A percentile compares a stretch with the other conserved stretches of the same genome.
Evolutionary conservation across 2,888 invertebrate genomes (phyloP).

Genomic region (Leptopilina myrica): DNA sequence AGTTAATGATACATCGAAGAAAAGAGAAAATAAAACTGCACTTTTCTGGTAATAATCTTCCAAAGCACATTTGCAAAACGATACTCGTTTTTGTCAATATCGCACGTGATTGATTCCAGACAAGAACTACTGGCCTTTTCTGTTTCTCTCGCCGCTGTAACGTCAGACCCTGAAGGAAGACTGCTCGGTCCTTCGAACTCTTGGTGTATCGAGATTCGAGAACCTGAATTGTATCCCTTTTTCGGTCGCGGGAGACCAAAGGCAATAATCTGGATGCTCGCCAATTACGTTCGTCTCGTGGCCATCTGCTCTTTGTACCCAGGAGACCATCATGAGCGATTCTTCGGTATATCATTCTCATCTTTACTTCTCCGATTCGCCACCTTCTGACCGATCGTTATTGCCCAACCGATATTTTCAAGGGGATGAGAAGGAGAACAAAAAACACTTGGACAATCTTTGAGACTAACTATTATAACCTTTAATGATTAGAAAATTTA

Average conservation of each 20-base stretch:
- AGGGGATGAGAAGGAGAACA: neutral
- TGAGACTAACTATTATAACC: too few species aligned
- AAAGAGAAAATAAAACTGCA: too few species aligned
- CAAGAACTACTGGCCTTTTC: constrained; percentile 20
- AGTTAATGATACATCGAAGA: too few species aligned
- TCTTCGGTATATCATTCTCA: constrained; percentile 60
- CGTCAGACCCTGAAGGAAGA: constrained; percentile 11
- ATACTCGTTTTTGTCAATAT: neutral
- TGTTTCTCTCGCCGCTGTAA: neutral
- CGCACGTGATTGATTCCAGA: constrained; percentile 7
- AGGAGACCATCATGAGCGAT: constrained; percentile 63
- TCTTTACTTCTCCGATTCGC: constrained; percentile 40
- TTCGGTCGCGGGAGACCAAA: constrained; percentile 46
- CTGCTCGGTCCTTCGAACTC: constrained; percentile 35
- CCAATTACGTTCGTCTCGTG: constrained; percentile 75
- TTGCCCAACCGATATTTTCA: constrained; percentile 3
- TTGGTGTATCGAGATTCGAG: constrained; percentile 46
- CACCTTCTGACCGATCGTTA: constrained; percentile 37
- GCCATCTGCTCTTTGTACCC: constrained; percentile 72
- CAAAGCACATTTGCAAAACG: too few species aligned
- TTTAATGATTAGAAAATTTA: neutral
- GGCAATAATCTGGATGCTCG: constrained; percentile 55
- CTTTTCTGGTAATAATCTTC: too few species aligned
- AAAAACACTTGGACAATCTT: neutral
- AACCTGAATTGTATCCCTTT: constrained; percentile 45